These are phyloP conservation scores for Chymomyza caudatula DNA, from an alignment of 2,888 invertebrate species.

Conservation along the genomic window DNA sequence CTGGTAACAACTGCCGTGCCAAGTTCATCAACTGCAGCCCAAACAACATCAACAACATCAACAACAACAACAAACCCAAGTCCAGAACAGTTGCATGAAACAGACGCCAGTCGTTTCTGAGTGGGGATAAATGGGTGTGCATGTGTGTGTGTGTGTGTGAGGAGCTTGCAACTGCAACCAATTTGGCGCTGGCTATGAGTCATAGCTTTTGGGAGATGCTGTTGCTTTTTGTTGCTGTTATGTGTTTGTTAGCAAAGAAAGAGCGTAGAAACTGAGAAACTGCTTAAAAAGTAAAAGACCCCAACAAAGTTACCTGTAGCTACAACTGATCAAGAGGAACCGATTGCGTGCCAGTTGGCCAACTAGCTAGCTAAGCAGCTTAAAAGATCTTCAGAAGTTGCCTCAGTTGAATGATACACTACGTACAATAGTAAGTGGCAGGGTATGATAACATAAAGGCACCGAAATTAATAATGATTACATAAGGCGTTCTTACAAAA, in stretches of 20 bases:
- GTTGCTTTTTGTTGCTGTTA: conserved; percentile 27
- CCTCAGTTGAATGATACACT: background rate
- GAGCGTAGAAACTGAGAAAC: conserved; percentile 40
- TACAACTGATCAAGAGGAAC: background rate
- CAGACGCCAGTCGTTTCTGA: conserved; percentile 34
- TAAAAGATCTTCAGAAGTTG: conserved; percentile 44
- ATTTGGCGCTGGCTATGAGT: conserved; percentile 38
- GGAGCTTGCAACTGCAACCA: conserved; percentile 25
- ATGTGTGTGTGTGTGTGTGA: conserved; percentile 14
- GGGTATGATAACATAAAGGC: conserved; percentile 4
- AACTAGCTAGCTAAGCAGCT: conserved; percentile 66
- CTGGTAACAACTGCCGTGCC: conserved; percentile 41
- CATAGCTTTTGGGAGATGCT: conserved; percentile 40
- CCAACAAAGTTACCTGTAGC: conserved; percentile 55
- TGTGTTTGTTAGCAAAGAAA: conserved; percentile 39
- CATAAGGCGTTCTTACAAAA: conserved; percentile 38
- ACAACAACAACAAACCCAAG: background rate
- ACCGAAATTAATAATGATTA: conserved; percentile 61
- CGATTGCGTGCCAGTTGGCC: conserved; percentile 61
- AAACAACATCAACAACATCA: conserved; percentile 20
- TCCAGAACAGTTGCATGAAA: conserved; percentile 31
- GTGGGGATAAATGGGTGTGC: background rate
- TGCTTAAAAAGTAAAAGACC: conserved; percentile 35
- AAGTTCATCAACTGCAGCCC: conserved; percentile 56
- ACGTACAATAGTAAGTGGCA: background rate